A percentile compares a stretch with the other conserved stretches of the same genome.
Conservation (phyloP, 2,113 vertebrate species). For the Otocyon megalotis region DNA sequence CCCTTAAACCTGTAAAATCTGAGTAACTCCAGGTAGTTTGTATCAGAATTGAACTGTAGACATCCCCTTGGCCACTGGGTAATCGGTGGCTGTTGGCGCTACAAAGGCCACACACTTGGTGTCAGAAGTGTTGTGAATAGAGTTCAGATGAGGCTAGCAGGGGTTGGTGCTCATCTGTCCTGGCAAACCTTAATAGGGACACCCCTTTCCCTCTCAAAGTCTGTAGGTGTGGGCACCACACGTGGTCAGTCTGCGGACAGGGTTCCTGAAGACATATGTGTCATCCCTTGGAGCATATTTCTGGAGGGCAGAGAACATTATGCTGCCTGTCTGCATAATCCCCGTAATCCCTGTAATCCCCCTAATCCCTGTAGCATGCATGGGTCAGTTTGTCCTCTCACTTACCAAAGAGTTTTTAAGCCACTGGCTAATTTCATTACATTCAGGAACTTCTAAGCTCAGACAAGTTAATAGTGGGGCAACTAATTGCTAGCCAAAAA, state of each 20-base stretch:
- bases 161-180: background rate
- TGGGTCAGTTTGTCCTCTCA: background rate
- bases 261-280: rapidly evolving
- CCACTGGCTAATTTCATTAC: background rate
- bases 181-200: background rate
- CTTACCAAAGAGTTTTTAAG: background rate
- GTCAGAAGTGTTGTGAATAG: background rate
- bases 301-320: background rate
- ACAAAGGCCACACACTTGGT: background rate
- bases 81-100: rapidly evolving
- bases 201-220: background rate
- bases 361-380: background rate
- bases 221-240: rapidly evolving
- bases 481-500: background rate
- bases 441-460: background rate
- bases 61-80: background rate
- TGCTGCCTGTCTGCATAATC: too few relatives aligned
- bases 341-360: background rate
- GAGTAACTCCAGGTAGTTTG: background rate
- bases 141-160: background rate
- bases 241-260: background rate
- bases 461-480: background rate
- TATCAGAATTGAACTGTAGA: background rate
- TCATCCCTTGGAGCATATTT: background rate
- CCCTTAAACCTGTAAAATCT: background rate